Conservation (phyloP, 2,113 vertebrate genomes). For the Sander lucioperca region DNA sequence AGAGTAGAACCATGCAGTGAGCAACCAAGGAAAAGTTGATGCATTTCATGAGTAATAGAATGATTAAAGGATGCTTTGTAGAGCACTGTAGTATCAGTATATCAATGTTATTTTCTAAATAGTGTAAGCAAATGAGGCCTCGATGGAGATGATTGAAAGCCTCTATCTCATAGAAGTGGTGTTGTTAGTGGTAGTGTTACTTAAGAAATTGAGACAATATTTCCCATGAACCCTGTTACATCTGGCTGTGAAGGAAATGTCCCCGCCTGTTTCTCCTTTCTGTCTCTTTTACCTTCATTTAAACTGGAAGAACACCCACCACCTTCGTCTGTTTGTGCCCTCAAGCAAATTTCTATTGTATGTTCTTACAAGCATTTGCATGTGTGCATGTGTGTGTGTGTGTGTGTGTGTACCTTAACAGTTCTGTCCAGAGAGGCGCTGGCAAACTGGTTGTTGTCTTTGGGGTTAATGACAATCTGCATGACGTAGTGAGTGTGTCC, state of each 20-base stretch:
- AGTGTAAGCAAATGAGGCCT: not conserved
- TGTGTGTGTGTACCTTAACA: constrained; percentile 90
- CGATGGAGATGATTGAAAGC: too few species aligned
- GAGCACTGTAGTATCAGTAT: not conserved
- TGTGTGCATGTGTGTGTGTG: not conserved
- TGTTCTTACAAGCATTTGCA: not conserved
- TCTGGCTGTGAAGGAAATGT: not conserved
- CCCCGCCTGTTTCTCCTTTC: not conserved
- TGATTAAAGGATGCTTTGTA: not conserved
- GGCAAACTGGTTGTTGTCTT: constrained; percentile 99
- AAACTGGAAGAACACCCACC: not conserved
- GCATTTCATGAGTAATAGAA: not conserved
- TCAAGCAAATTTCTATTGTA: not conserved
- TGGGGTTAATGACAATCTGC: constrained; percentile 99
- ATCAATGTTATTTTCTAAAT: too few species aligned
- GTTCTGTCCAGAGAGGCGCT: constrained; percentile 97
- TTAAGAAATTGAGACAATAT: constrained; percentile 8
- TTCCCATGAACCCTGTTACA: not conserved
- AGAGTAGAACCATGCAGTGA: not conserved
- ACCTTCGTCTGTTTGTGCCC: not conserved
- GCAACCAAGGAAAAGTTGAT: not conserved
- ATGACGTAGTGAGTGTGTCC: constrained; percentile 99
- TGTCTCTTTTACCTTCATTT: not conserved
- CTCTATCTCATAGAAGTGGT: not conserved
- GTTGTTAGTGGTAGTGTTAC: not conserved